Conservation (phyloP, 1,140 invertebrate genomes). For the Apis dorsata region DNA sequence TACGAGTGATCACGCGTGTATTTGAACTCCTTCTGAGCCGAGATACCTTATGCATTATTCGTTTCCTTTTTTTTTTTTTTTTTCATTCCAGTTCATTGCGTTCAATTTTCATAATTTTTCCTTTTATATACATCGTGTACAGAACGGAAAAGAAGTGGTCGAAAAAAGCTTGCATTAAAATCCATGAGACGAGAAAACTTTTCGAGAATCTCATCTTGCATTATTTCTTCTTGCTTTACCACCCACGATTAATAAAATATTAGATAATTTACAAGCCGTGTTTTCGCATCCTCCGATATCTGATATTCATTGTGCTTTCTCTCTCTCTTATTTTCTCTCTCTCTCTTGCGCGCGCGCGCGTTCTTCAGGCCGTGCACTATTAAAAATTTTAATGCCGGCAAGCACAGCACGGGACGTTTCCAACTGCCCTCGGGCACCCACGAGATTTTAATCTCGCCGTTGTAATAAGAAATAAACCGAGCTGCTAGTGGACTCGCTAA, state of each 20-base stretch:
- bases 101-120: too few species aligned
- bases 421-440: not conserved
- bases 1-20: too few species aligned
- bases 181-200: too few species aligned
- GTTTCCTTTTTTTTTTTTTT: too few species aligned
- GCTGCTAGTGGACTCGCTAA: slow-evolving; percentile 39
- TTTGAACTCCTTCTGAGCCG: too few species aligned
- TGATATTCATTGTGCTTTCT: slow-evolving; percentile 11
- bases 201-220: too few species aligned
- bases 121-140: too few species aligned
- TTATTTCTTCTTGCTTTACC: too few species aligned
- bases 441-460: slow-evolving; percentile 58
- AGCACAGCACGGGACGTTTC: slow-evolving; percentile 7
- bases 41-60: too few species aligned
- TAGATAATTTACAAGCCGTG: slow-evolving; percentile 16
- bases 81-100: too few species aligned
- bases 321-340: not conserved
- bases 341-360: slow-evolving; percentile 18
- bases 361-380: slow-evolving; percentile 36
- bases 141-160: too few species aligned
- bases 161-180: too few species aligned
- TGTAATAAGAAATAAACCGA: slow-evolving; percentile 64
- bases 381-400: slow-evolving; percentile 60
- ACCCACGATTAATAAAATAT: not conserved
- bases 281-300: slow-evolving; percentile 8